A percentile compares a stretch with the other conserved stretches of the same genome.
phyloP scores from a whole-genome alignment of 64 coral and sea anemone genomes.

The Actinia tenebrosa region DNA sequence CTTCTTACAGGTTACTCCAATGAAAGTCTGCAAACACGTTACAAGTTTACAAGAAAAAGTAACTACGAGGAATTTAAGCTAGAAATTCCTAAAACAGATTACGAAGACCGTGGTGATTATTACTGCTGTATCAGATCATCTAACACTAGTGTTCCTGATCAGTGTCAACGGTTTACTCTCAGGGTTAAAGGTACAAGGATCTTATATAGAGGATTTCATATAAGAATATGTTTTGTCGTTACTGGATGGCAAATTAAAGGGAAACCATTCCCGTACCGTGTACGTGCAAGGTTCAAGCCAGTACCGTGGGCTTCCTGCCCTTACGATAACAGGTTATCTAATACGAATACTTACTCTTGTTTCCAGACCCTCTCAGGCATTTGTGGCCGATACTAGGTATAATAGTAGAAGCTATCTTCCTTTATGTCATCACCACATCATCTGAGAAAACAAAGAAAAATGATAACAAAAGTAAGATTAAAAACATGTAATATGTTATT shows the following conservation, averaged over 20 bases:
- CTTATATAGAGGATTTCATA: background rate
- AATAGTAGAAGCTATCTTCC: conserved; percentile 37
- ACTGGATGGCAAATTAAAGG: too few relatives aligned
- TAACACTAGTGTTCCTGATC: background rate
- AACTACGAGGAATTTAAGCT: conserved; percentile 11
- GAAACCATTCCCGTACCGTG: background rate
- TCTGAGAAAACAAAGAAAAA: conserved; percentile 55
- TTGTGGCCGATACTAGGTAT: conserved; percentile 84
- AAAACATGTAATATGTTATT: too few relatives aligned
- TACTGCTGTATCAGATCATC: conserved; percentile 53
- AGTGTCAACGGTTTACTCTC: conserved; percentile 57
- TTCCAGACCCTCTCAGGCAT: conserved; percentile 56
- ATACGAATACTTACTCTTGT: background rate
- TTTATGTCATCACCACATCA: conserved; percentile 43
- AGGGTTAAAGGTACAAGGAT: background rate
- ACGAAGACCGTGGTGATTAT: conserved; percentile 62
- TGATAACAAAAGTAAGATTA: background rate
- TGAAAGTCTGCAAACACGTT: background rate
- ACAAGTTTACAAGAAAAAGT: conserved; percentile 1
- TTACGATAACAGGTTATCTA: too few relatives aligned
- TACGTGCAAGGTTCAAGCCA: background rate
- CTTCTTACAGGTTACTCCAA: background rate
- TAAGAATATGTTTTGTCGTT: too few relatives aligned
- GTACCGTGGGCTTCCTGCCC: too few relatives aligned
- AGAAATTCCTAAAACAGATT: conserved; percentile 24